Percentiles rank a stretch among this genome's conserved stretches.
These are phyloP conservation scores for Gryllus longicercus DNA, from an alignment of 2,888 invertebrate species.

Conservation along the genomic window DNA sequence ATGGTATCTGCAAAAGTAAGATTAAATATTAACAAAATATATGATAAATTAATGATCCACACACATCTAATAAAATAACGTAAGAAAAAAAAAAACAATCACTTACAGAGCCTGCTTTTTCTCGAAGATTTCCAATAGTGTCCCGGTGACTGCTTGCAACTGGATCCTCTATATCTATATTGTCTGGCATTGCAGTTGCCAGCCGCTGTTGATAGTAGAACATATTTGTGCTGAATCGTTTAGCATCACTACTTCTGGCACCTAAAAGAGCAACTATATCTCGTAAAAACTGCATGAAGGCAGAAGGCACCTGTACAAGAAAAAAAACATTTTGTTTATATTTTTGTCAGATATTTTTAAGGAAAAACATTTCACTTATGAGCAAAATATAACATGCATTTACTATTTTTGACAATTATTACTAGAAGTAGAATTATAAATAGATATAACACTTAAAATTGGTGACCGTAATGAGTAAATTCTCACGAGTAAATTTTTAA, in stretches of 20 bases:
- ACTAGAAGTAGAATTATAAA: no score
- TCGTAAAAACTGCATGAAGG: conserved; percentile 52
- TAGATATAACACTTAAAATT: no score
- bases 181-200: conserved; percentile 52
- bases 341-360: background rate
- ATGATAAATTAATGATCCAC: background rate
- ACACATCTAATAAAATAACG: background rate
- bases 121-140: conserved; percentile 48
- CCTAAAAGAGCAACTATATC: conserved; percentile 52
- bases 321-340: background rate
- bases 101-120: conserved; percentile 41
- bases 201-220: conserved; percentile 56
- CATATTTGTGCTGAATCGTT: conserved; percentile 52
- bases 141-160: conserved; percentile 46
- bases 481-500: no score
- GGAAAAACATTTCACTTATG: background rate
- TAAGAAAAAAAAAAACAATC: background rate
- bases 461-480: no score
- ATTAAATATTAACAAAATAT: background rate
- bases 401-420: no score
- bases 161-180: conserved; percentile 45
- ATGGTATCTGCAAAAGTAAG: conserved; percentile 47
- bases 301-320: conserved; percentile 48
- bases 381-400: background rate
- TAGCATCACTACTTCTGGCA: conserved; percentile 49